These are phyloP conservation scores for Tragopan temminckii DNA, from an alignment of 2,797 vertebrate genomes.

Conservation along the genomic window DNA sequence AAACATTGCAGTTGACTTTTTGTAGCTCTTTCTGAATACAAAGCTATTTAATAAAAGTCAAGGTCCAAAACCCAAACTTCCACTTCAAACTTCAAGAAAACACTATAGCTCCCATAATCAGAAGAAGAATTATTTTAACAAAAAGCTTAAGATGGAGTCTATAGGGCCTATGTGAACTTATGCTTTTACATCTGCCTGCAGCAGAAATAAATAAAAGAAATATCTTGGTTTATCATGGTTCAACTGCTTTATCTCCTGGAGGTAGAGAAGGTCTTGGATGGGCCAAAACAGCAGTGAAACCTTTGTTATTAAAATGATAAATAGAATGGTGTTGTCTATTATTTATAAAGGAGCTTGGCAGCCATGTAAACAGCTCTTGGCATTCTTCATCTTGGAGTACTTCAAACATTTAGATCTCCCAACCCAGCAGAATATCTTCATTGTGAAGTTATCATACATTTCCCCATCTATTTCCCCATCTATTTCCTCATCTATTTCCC, in stretches of 20 bases:
- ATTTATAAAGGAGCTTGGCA: not conserved
- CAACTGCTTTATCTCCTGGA: not conserved
- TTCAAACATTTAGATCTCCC: not conserved
- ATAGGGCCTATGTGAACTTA: not conserved
- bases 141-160: not conserved
- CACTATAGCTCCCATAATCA: not conserved
- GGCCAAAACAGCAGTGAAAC: not conserved
- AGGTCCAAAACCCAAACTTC: not conserved
- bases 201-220: not conserved
- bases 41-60: not conserved
- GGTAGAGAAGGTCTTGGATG: not conserved
- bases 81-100: not conserved
- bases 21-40: not conserved
- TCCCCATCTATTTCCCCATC: not conserved
- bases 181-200: not conserved
- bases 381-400: not conserved
- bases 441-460: not conserved
- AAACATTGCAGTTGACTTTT: not conserved
- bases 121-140: not conserved
- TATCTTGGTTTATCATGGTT: not conserved
- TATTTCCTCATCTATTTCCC: not conserved
- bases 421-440: not conserved
- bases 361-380: not conserved
- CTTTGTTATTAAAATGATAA: not conserved
- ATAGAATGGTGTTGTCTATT: not conserved